Evolutionary conservation across 2,888 invertebrate species (phyloP).

Genomic region (Ochropleura plecta): DNA sequence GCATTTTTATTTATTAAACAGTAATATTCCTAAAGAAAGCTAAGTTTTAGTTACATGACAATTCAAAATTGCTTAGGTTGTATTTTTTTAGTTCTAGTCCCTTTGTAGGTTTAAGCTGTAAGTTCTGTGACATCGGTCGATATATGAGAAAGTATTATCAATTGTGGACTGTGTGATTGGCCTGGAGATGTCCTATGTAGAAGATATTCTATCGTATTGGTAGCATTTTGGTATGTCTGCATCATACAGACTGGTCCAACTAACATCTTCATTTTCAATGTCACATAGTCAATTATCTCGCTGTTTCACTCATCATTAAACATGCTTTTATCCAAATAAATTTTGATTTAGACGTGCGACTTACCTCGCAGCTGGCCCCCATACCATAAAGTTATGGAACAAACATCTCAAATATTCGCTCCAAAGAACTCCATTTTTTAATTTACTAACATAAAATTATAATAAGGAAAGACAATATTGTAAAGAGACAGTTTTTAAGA

Average conservation of each 20-base stretch:
- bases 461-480: conserved; percentile 52
- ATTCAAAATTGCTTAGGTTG: conserved; percentile 82
- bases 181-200: conserved; percentile 22
- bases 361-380: conserved; percentile 54
- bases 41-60: conserved; percentile 83
- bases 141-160: conserved; percentile 69
- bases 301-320: conserved; percentile 55
- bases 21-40: conserved; percentile 64
- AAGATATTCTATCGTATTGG: conserved; percentile 9
- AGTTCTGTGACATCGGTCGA: conserved; percentile 70
- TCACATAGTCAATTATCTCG: conserved; percentile 28
- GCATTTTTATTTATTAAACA: conserved; percentile 73
- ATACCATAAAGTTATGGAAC: conserved; percentile 43
- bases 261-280: conserved; percentile 26
- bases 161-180: conserved; percentile 43
- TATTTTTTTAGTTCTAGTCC: conserved; percentile 88
- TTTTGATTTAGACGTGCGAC: conserved; percentile 56
- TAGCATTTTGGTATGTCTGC: conserved; percentile 18
- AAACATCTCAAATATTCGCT: conserved; percentile 59
- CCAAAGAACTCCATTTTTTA: conserved; percentile 68
- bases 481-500: conserved; percentile 41
- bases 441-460: conserved; percentile 52
- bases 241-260: conserved; percentile 7
- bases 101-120: conserved; percentile 81
- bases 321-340: conserved; percentile 54